Evolutionary conservation across 1,140 invertebrate species (phyloP).

Genomic region (Leptinotarsa texana): DNA sequence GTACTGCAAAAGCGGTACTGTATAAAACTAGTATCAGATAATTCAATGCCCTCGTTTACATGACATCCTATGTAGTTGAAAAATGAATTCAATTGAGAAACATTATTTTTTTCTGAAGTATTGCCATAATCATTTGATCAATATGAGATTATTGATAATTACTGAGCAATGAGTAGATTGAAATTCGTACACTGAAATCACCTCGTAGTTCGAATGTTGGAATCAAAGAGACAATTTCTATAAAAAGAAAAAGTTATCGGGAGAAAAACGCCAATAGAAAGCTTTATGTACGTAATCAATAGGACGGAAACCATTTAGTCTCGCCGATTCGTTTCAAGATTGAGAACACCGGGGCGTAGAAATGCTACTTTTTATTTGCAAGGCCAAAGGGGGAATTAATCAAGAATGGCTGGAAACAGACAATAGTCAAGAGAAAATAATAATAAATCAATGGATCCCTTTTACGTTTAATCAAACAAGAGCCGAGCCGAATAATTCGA

Average conservation of each 20-base stretch:
- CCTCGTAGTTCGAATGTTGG: background rate
- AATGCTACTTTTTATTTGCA: constrained; percentile 31
- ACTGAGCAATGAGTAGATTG: no score
- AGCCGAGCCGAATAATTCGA: background rate
- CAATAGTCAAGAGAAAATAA: background rate
- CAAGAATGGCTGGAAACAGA: constrained; percentile 26
- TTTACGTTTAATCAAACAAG: background rate
- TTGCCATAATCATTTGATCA: no score
- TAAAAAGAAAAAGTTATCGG: constrained; percentile 1
- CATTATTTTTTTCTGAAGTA: no score
- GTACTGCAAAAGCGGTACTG: no score
- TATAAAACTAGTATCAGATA: no score
- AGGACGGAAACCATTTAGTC: constrained; percentile 27
- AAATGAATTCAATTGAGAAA: no score
- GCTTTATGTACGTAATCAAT: constrained; percentile 8
- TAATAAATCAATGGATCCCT: constrained; percentile 3
- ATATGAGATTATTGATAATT: no score
- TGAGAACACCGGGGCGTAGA: constrained; percentile 18
- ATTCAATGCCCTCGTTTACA: no score
- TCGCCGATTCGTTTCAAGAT: constrained; percentile 38
- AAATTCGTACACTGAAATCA: background rate
- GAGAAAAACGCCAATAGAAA: background rate
- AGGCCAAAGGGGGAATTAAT: constrained; percentile 37
- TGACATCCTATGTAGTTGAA: no score
- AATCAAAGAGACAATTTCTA: background rate